A percentile compares a stretch with the other conserved stretches of the same genome.
These are phyloP conservation scores for Spatulosminthurus flaviceps DNA, from an alignment of 2,888 invertebrate genomes.

Conservation along the genomic window DNA sequence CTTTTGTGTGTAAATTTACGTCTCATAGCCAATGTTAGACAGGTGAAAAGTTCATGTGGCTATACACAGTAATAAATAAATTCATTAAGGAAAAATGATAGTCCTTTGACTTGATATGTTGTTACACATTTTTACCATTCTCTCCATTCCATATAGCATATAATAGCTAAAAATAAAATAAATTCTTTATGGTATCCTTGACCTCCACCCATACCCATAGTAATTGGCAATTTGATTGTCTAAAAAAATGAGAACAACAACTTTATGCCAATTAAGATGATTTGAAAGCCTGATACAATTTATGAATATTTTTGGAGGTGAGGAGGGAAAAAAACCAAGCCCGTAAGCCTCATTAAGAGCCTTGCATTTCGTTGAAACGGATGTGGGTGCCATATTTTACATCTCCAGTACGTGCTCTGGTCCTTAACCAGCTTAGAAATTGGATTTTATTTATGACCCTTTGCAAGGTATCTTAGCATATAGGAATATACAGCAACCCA, in stretches of 20 bases:
- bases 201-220: background rate
- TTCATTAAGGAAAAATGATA: background rate
- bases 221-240: background rate
- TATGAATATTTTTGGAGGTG: background rate
- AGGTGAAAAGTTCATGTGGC: slow-evolving; percentile 2
- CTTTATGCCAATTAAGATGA: background rate
- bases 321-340: background rate
- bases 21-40: background rate
- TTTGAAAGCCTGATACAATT: background rate
- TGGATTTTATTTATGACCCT: slow-evolving; percentile 4
- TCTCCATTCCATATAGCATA: too few relatives aligned
- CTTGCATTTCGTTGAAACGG: slow-evolving; percentile 8
- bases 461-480: too few relatives aligned
- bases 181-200: too few relatives aligned
- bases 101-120: background rate
- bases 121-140: too few relatives aligned
- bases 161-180: too few relatives aligned
- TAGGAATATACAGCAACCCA: too few relatives aligned
- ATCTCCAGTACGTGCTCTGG: slow-evolving; percentile 31
- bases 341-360: background rate
- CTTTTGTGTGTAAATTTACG: background rate
- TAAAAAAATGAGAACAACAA: background rate
- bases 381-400: slow-evolving; percentile 44
- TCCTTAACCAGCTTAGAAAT: background rate
- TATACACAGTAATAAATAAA: background rate